Conservation (phyloP, 2,888 invertebrate species). For the Deroplatys truncata region DNA sequence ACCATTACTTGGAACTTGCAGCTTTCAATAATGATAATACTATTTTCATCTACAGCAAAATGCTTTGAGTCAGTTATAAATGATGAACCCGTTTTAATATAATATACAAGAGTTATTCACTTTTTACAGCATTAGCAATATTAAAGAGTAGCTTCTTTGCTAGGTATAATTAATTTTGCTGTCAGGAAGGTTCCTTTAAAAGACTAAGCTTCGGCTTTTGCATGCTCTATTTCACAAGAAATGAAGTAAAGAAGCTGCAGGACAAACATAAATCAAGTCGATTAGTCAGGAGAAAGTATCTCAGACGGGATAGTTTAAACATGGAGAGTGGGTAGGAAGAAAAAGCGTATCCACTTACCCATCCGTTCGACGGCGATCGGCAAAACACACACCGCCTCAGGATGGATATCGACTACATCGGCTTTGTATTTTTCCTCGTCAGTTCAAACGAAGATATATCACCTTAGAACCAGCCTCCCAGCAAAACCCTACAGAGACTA, state of each 20-base stretch:
- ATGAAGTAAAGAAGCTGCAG: background rate
- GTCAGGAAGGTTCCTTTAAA: background rate
- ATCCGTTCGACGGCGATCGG: background rate
- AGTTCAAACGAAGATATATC: constrained; percentile 1
- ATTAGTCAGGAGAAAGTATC: background rate
- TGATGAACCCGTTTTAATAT: too few relatives aligned
- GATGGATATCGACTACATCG: background rate
- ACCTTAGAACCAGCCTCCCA: background rate
- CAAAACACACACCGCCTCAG: background rate
- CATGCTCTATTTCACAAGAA: background rate
- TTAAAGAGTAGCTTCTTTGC: too few relatives aligned
- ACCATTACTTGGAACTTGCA: too few relatives aligned
- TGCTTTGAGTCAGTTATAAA: too few relatives aligned
- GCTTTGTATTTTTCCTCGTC: background rate
- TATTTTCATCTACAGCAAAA: too few relatives aligned
- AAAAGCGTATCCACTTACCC: background rate
- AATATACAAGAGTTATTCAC: too few relatives aligned
- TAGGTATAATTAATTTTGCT: background rate
- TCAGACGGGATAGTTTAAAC: background rate
- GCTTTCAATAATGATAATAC: too few relatives aligned
- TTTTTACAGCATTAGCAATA: too few relatives aligned
- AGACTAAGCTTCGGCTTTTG: background rate
- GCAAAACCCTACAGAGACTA: background rate
- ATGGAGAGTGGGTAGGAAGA: background rate
- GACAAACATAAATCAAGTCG: background rate